Evolutionary conservation across 2,113 vertebrate genomes (phyloP), one percentile per base, ranked within the genome.

Genomic region (Ophiodon elongatus): DNA sequence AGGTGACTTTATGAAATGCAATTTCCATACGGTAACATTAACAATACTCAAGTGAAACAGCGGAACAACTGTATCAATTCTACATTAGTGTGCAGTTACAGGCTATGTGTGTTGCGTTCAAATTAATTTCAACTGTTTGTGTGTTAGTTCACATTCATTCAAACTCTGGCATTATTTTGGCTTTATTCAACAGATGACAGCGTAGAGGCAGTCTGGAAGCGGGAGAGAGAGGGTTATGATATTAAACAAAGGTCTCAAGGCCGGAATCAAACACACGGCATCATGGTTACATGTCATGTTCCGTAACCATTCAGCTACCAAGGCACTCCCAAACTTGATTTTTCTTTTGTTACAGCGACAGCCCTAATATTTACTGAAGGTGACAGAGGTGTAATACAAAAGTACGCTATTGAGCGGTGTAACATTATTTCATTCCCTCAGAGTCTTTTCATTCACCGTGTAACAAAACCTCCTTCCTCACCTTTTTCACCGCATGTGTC

Each of bases 401-500:
- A 65, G 47, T 31, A 0, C 0, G 1, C 31, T 37, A 17, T 50
- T 78, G 33, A 37, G 37, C 7, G 35, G 9, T 7, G 35, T 62
- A 29, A 73, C 27, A 27, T 71, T 73, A 72, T 87, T 63, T 75
- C 45, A 11, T 60, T 64, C 0, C 43, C 41, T 35, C 33, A 70
- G 71, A 60, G 19, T 76, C 64, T 81, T 65, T 59, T 76, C 19
- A 56, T 81, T 86, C 66, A 13, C 47, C 66, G 45, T 27, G 74
- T 21, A 72, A 78, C 45, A 60, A 66, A 87, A 52, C 33, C 8
- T 17, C 27, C 33, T 47, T 66, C 60, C 41, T 73, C 74, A 85
- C 65, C 65, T 82, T 80, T 45, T 33, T 15, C 13, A 13, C 15
- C 31, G 4, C 5, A 39, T 54, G 41, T 59, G 52, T 84, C 75